Evolutionary conservation across 2,797 vertebrate genomes (phyloP), one percentile per base, ranked within the genome.

Genomic region (Salarias fasciatus): DNA sequence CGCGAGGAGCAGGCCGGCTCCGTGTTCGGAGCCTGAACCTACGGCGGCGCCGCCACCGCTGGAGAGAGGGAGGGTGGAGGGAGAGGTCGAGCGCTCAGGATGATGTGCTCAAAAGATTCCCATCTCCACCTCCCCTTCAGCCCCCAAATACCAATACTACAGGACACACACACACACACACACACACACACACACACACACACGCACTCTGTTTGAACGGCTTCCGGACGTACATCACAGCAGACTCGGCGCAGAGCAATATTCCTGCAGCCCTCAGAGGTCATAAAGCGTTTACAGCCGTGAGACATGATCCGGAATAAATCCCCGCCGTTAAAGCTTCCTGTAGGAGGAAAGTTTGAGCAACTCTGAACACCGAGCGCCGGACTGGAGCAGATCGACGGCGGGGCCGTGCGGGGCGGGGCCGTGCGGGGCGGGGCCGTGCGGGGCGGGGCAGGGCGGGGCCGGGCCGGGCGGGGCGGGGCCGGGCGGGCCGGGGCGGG

Each of bases 81-180:
- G 77, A 58, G 55, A 60, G 68, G 66, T 61, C 68, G 57, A 79
- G 66, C 68, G 59, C 69, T 69, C 41, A 38, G 80, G 83, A 86
- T 90, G 90, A 89, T 78, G 63, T 83, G 69, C 88, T 90, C 86
- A 86, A 78, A 81, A 86, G 85, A 88, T 75, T 79, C 72, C 59
- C 68, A 65, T 60, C 79, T 83, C 66, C 75, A 67, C 86, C 79
- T 78, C 59, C 64, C 58, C 59, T 56, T 61, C 53, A 65, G 79
- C 15, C 10, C 64, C 54, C 70, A 79, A 64, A 79, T 79, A 83
- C 86, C 69, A 68, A 75, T 80, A 76, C 76, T 72, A 60, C 38
- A 67, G 14, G 2, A 12, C 42, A 40, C 56, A 52, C 40, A 14
- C 43, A 48, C 68, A 40, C n/a, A 56, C 4, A 37, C 18, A 40